Evolutionary conservation across 2,888 invertebrate species (phyloP).

Genomic region (Zonitis immaculata): DNA sequence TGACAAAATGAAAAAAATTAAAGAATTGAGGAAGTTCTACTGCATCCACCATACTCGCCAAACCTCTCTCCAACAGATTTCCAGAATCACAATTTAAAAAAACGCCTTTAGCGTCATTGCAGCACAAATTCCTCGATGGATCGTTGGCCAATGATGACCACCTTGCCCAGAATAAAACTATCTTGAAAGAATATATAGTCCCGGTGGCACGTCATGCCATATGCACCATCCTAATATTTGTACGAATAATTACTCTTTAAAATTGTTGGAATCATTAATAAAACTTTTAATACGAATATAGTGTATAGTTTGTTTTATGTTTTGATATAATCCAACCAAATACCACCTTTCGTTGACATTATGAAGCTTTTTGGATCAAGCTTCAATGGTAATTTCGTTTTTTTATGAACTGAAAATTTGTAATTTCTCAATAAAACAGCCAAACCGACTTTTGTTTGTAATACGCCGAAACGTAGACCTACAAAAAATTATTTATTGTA

Average conservation of each 20-base stretch:
- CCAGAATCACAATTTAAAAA: too few species aligned
- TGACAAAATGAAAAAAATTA: too few species aligned
- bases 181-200: too few species aligned
- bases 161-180: too few species aligned
- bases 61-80: too few species aligned
- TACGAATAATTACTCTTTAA: background rate
- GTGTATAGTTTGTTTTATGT: background rate
- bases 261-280: background rate
- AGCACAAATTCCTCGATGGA: too few species aligned
- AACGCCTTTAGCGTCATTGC: too few species aligned
- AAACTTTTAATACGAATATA: background rate
- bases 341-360: slow-evolving; percentile 22
- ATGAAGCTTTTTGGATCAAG: slow-evolving; percentile 23
- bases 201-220: too few species aligned
- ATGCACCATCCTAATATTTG: too few species aligned
- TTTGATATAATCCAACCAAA: slow-evolving; percentile 27
- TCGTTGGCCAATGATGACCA: too few species aligned
- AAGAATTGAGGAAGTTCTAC: too few species aligned
- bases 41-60: too few species aligned
- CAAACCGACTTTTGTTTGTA: slow-evolving; percentile 39
- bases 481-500: slow-evolving; percentile 9
- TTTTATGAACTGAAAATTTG: slow-evolving; percentile 28
- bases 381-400: slow-evolving; percentile 30
- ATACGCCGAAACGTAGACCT: slow-evolving; percentile 38
- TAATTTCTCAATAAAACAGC: slow-evolving; percentile 29